A percentile compares a stretch with the other conserved stretches of the same genome.
These are phyloP conservation scores for Halesus radiatus DNA, from an alignment of 1,140 invertebrate species.

Conservation along the genomic window DNA sequence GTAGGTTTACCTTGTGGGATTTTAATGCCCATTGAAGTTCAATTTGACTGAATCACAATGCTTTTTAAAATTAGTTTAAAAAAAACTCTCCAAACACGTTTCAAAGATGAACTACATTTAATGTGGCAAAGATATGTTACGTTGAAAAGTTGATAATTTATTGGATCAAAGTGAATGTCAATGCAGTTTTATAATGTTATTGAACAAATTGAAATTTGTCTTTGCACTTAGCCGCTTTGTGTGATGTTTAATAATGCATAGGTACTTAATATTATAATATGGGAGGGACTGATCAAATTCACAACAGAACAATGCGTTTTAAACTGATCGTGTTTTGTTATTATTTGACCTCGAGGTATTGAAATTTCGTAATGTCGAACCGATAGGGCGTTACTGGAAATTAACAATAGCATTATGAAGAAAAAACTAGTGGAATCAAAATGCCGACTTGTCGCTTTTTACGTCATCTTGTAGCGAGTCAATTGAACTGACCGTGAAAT, in stretches of 20 bases:
- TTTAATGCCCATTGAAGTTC: too few relatives aligned
- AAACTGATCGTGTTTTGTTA: neutral
- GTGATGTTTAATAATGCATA: neutral
- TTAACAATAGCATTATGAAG: slow-evolving; percentile 16
- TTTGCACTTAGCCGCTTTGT: neutral
- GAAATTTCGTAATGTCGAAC: slow-evolving; percentile 9
- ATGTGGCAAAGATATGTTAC: too few relatives aligned
- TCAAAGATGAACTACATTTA: too few relatives aligned
- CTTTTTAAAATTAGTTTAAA: too few relatives aligned
- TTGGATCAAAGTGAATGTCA: neutral
- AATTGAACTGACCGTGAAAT: slow-evolving; percentile 28
- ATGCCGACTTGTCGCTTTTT: slow-evolving; percentile 14
- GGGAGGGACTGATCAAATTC: neutral
- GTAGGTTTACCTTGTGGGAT: too few relatives aligned
- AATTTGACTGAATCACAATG: too few relatives aligned
- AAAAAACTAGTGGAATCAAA: slow-evolving; percentile 9
- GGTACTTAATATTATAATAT: too few relatives aligned
- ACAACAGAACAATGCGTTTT: slow-evolving; percentile 12
- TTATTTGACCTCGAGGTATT: slow-evolving; percentile 16
- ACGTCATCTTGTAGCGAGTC: neutral
- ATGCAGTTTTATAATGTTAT: neutral
- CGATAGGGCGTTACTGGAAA: slow-evolving; percentile 24
- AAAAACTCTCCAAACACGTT: too few relatives aligned
- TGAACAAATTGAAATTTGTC: neutral
- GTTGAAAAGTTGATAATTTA: slow-evolving; percentile 3